phyloP scores from a whole-genome alignment of 2,113 vertebrate genomes.

The Aramus guarauna region DNA sequence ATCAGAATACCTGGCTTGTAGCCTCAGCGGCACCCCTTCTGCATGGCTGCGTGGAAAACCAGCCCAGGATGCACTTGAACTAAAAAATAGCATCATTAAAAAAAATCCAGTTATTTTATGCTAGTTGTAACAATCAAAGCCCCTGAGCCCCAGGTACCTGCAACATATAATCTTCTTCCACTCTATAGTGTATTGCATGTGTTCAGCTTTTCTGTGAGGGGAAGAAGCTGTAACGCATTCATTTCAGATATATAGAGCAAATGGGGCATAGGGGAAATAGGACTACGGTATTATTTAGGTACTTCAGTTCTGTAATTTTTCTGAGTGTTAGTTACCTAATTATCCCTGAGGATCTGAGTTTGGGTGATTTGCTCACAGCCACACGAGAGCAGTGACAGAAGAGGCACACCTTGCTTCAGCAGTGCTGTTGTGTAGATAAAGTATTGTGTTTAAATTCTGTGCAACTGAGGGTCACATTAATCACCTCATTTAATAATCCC shows the following conservation, averaged over 20 bases:
- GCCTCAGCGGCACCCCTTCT: background rate
- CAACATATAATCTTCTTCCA: background rate
- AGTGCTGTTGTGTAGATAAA: background rate
- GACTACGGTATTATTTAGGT: background rate
- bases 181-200: background rate
- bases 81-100: background rate
- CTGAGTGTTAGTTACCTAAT: background rate
- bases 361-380: background rate
- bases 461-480: background rate
- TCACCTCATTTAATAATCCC: background rate
- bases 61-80: background rate
- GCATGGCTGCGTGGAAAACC: background rate
- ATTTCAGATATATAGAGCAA: background rate
- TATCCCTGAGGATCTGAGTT: background rate
- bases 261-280: background rate
- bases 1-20: background rate
- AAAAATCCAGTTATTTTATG: background rate
- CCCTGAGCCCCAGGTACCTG: background rate
- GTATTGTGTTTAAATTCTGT: background rate
- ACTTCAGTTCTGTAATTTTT: background rate
- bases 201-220: background rate
- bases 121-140: background rate
- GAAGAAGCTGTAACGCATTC: background rate
- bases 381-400: background rate
- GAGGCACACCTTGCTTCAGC: background rate